A percentile compares a stretch with the other conserved stretches of the same genome.
phyloP scores from a whole-genome alignment of 1,140 invertebrate species.

The Aphis craccivora region DNA sequence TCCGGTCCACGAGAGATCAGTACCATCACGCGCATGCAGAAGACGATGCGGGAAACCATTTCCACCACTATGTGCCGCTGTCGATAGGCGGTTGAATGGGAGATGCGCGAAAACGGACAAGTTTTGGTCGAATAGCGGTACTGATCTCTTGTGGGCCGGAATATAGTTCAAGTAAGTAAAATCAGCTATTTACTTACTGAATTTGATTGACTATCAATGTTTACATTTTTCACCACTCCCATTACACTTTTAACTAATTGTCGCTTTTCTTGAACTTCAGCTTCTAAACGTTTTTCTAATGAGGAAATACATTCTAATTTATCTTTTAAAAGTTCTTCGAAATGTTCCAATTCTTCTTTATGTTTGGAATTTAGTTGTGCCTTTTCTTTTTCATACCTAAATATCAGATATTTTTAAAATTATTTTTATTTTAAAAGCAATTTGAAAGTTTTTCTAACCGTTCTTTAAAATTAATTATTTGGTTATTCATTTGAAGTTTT shows the following conservation, averaged over 20 bases:
- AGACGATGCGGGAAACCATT: no score
- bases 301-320: conserved; percentile 17
- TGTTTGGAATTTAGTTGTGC: not conserved
- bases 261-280: conserved; percentile 44
- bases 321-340: conserved; percentile 61
- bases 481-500: conserved; percentile 50
- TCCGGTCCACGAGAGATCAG: no score
- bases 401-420: not conserved
- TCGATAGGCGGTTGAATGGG: no score
- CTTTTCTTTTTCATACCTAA: conserved; percentile 45
- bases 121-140: no score
- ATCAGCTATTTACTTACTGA: conserved; percentile 1
- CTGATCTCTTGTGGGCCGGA: no score
- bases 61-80: no score
- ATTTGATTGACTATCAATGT: conserved; percentile 47
- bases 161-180: not conserved
- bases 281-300: conserved; percentile 35
- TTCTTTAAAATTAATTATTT: conserved; percentile 40
- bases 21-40: no score
- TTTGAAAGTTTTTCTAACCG: not conserved
- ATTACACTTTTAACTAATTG: conserved; percentile 54
- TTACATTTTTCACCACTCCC: conserved; percentile 33
- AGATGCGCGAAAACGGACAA: no score
- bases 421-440: not conserved
- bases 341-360: conserved; percentile 63